Base-by-base conservation (phyloP, 2,888 invertebrate genomes). In the Andrena praecox region DNA sequence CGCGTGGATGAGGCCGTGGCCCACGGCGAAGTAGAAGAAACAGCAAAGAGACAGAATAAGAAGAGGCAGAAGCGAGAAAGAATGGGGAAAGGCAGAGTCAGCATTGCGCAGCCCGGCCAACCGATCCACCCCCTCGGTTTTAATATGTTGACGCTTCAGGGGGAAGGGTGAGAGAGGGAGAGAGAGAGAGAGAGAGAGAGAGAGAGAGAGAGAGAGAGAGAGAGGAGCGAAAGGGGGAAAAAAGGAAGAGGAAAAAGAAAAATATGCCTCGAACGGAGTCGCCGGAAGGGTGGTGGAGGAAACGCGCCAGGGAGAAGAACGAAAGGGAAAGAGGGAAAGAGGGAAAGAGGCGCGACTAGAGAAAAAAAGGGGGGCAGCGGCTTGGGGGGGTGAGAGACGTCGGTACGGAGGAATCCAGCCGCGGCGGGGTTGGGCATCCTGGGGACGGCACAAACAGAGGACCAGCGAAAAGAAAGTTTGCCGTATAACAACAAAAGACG, bases 401-500 rank as follows among this genome's bases (percentile, higher is more conserved):
- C 74, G 78, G 66, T 66, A 69, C 82, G 73, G 84, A 72, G 24
- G 20, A 42, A 79, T 80, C 73, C 74, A 66, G 29, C 24, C 42
- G 69, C 35, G 59, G 42, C 75, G 62, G 88, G 87, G 88, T 82
- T 85, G 87, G 87, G 83, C 87, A 87, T 88, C 73, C 87, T 85
- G 85, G 85, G 87, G 85, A 89, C 85, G 89, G 90, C 85, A 90
- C 91, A 91, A 91, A 90, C 88, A 92, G 91, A 89, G 85, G 85
- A 87, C 83, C 86, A 84, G 87, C 87, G 89, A 91, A 90, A 91
- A 93, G 91, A 91, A 92, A 91, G 91, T 93, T 93, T 91, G 90
- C 91, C 91, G 91, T 93, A 85, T 89, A 92, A 93, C 94, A 93
- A 93, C 93, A 93, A 93, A 93, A 93, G 93, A 93, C 93, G 93